Evolutionary conservation across 1,140 invertebrate genomes (phyloP), one percentile per base, ranked within the genome.

Genomic region (Saccostrea cuccullata): DNA sequence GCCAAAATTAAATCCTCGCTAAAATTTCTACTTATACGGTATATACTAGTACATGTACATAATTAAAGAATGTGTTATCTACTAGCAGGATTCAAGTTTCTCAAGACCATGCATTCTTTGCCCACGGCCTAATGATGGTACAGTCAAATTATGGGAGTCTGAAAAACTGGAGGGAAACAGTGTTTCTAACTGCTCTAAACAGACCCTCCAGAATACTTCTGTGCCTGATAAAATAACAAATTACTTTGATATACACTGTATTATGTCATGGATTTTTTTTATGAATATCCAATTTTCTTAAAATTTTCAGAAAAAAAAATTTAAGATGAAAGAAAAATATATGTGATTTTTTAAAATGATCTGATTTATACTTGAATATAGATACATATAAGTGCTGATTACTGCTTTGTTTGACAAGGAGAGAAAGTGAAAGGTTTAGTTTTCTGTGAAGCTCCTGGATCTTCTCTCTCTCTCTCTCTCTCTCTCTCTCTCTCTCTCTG

Each of bases 101-200:
- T 84, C 90, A 91, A 85, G 92, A 94, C 60, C 92, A 93, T 83
- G 88, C 90, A 23, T 93, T 89, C 77, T 99, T 98, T 96, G 97
- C 96, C 96, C 77, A 98, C 96, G 94, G 97, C 96, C 96, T 2
- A 96, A 97, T 60, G 98, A 99, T 95, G 98, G 98, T 17, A 97
- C 97, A 36, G 97, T 99, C 23, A 96, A 98, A 89, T 95, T 99
- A 85, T 99, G 98, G 98, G 98, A 99, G 94, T 97, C 97, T 87
- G 96, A 96, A 55, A 97, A 97, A 93, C 97, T 99, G 94, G 96
- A 96, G 91, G 95, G 95, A 17, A 94, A 95, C 93, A 95, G 95
- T 91, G 94, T 96, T 13, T 95, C 95, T 9, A 96, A 96, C 91
- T 93, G 96, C 73, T 97, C 96, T 0, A 97, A 97, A 90, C 93